A percentile compares a stretch with the other conserved stretches of the same genome.
Evolutionary conservation across 2,797 vertebrate genomes (phyloP).

Genomic region (Helarctos malayanus): DNA sequence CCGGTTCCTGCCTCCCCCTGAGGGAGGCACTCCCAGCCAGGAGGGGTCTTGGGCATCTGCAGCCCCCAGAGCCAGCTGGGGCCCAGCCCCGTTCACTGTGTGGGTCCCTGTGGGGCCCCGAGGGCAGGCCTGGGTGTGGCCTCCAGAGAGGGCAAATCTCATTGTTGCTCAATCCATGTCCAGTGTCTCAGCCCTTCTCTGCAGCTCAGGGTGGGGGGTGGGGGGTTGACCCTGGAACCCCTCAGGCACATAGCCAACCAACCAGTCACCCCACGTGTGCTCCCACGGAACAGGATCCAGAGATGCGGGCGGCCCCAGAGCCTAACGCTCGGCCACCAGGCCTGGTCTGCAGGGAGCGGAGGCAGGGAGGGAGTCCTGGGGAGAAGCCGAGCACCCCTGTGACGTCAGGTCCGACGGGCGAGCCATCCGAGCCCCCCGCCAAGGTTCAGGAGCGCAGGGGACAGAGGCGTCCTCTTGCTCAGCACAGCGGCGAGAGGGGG

Average conservation of each 20-base stretch:
- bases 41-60: too few species aligned
- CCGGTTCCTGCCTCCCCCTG: fast-evolving
- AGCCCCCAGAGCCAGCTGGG: background rate
- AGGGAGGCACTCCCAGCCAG: too few species aligned
- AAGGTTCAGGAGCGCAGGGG: conserved; percentile 82
- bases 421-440: conserved; percentile 86
- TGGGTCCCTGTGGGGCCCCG: fast-evolving
- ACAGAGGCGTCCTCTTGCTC: conserved; percentile 87
- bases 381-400: conserved; percentile 79
- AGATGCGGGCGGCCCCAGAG: background rate
- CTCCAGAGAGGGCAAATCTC: background rate
- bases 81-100: fast-evolving
- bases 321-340: background rate
- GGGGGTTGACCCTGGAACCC: background rate
- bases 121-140: background rate
- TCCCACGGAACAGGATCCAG: fast-evolving
- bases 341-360: background rate
- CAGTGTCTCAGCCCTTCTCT: background rate
- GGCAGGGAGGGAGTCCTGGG: background rate
- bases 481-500: conserved; percentile 88
- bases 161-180: background rate
- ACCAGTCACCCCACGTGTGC: fast-evolving
- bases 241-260: background rate
- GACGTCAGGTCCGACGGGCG: conserved; percentile 82
- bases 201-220: fast-evolving